Conservation (phyloP, 2,888 invertebrate species). For the Scotopteryx bipunctaria region DNA sequence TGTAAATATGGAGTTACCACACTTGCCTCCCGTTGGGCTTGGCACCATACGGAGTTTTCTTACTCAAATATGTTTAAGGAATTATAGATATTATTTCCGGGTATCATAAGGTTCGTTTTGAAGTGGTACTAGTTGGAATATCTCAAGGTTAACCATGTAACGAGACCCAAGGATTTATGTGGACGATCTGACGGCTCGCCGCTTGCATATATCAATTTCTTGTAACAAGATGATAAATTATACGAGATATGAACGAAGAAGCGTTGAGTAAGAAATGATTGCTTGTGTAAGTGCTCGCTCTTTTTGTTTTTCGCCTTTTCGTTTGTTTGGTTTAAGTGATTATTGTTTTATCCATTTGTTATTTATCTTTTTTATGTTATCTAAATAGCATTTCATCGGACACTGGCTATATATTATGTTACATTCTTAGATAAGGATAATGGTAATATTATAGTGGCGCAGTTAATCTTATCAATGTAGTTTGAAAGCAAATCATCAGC, state of each 20-base stretch:
- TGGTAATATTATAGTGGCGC: neutral
- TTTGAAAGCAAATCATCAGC: neutral
- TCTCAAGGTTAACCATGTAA: slow-evolving; percentile 57
- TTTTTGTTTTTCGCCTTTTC: slow-evolving; percentile 23
- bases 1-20: slow-evolving; percentile 69
- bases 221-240: slow-evolving; percentile 68
- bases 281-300: slow-evolving; percentile 27
- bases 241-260: slow-evolving; percentile 59
- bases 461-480: neutral
- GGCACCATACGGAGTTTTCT: slow-evolving; percentile 61
- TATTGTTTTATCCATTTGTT: slow-evolving; percentile 28
- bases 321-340: slow-evolving; percentile 25
- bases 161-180: slow-evolving; percentile 53
- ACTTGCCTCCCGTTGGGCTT: slow-evolving; percentile 60
- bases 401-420: slow-evolving; percentile 8
- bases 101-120: slow-evolving; percentile 41
- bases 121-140: slow-evolving; percentile 21
- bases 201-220: slow-evolving; percentile 70
- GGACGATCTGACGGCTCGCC: slow-evolving; percentile 47
- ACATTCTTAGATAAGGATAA: slow-evolving; percentile 1
- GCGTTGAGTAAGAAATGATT: slow-evolving; percentile 50
- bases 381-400: slow-evolving; percentile 16
- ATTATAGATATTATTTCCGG: slow-evolving; percentile 21
- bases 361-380: slow-evolving; percentile 6
- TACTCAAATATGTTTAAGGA: slow-evolving; percentile 24